A percentile compares a stretch with the other conserved stretches of the same genome.
Conservation (phyloP, 2,888 invertebrate species). For the Pasiphila rectangulata region DNA sequence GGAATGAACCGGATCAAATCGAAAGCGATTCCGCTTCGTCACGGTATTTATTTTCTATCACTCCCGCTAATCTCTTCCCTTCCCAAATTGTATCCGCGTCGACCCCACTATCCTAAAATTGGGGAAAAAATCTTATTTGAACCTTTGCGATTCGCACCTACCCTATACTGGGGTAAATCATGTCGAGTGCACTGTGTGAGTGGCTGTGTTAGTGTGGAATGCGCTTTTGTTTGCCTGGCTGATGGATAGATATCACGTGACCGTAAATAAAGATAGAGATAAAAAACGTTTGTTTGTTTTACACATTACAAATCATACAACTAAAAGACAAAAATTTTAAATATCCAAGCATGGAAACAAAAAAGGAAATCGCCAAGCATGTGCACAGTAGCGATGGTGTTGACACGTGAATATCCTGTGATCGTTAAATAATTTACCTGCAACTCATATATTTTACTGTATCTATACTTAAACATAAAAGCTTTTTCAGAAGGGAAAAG, state of each 20-base stretch:
- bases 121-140: constrained; percentile 79
- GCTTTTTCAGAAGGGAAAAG: too few relatives aligned
- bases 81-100: constrained; percentile 15
- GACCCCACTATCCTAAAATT: constrained; percentile 39
- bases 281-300: too few relatives aligned
- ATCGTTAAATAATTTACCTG: too few relatives aligned
- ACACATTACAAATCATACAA: too few relatives aligned
- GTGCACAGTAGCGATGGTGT: neutral
- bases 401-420: too few relatives aligned
- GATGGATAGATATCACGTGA: too few relatives aligned
- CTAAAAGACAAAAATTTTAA: too few relatives aligned
- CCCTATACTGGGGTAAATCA: constrained; percentile 44
- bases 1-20: neutral
- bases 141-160: constrained; percentile 67
- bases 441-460: too few relatives aligned
- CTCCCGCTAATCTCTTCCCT: constrained; percentile 28
- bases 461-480: too few relatives aligned
- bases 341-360: too few relatives aligned
- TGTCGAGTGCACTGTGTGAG: constrained; percentile 50
- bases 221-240: constrained; percentile 29
- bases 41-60: constrained; percentile 21
- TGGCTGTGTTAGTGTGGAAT: constrained; percentile 41
- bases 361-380: too few relatives aligned
- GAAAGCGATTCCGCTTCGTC: constrained; percentile 10
- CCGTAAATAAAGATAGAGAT: too few relatives aligned